Base-by-base conservation (phyloP, 2,888 invertebrate species). In the Catocala sponsa region DNA sequence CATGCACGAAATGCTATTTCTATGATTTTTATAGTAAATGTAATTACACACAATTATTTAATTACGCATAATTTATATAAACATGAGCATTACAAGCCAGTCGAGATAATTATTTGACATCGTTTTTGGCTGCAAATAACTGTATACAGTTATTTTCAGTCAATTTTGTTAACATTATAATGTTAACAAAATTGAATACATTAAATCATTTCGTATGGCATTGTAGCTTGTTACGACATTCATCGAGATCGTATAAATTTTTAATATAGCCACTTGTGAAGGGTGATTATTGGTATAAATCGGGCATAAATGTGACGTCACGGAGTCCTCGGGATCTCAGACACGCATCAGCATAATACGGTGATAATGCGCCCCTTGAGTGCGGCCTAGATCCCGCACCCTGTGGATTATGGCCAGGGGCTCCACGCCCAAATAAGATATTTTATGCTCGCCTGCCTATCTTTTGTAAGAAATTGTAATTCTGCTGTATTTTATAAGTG, bases 321-420 rank as follows among this genome's bases (percentile, higher is more conserved):
- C 80, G 74, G 56, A 76, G 63, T 65, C 75, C 74, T 78, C 72
- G 79, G 81, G 79, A 81, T 80, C 81, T 79, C 79, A 80, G 84
- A 78, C 84, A 84, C 88, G 86, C 90, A 91, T 93, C 91, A 92
- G 91, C 91, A 92, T 92, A 92, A 92, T 93, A 80, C 89, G 83
- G 84, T 82, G 89, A 90, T 93, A 93, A 94, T 93, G 89, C 87
- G 83, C 84, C 88, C 79, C 89, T 92, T 82, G 87, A 93, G 86
- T 84, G 85, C 84, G 87, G 83, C 88, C 87, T 81, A 83, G 87
- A 85, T 83, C 85, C 81, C 85, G 84, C 80, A 74, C 86, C 86
- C 91, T 92, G 92, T 80, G 88, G 91, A 91, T 93, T 92, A 93
- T 90, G 79, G 88, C 86, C 84, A 73, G 73, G 74, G 81, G 78